These are phyloP conservation scores for Drosophila percnosoma DNA, from an alignment of 2,888 invertebrate genomes.

Conservation along the genomic window DNA sequence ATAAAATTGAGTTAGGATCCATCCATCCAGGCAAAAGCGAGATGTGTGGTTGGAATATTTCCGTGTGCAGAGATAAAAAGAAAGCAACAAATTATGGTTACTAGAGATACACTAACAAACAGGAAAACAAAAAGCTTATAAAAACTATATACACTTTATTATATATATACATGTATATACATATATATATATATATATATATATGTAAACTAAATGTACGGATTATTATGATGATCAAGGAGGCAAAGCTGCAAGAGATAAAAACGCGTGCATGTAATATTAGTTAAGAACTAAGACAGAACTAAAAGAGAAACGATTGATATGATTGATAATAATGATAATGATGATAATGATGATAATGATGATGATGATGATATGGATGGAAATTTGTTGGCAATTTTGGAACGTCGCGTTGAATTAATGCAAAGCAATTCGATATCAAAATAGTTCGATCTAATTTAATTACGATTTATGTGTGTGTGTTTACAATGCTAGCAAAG, in stretches of 20 bases:
- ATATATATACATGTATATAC: slow-evolving; percentile 53
- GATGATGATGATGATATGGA: slow-evolving; percentile 7
- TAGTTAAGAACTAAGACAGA: slow-evolving; percentile 80
- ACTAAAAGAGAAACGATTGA: slow-evolving; percentile 34
- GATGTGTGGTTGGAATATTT: slow-evolving; percentile 19
- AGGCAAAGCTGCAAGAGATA: slow-evolving; percentile 37
- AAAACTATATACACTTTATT: slow-evolving; percentile 67
- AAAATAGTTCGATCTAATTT: slow-evolving; percentile 60
- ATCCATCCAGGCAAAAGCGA: slow-evolving; percentile 26
- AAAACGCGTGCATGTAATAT: slow-evolving; percentile 62
- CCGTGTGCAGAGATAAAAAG: slow-evolving; percentile 31
- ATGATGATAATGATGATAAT: slow-evolving; percentile 21
- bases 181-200: slow-evolving; percentile 47
- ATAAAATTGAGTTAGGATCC: slow-evolving; percentile 62
- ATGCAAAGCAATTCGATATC: slow-evolving; percentile 68
- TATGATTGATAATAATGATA: slow-evolving; percentile 23
- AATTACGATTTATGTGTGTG: slow-evolving; percentile 37
- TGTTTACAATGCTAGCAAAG: slow-evolving; percentile 34
- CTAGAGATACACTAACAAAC: slow-evolving; percentile 74
- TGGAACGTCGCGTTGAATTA: slow-evolving; percentile 26
- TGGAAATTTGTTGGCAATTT: slow-evolving; percentile 10
- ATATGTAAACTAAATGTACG: slow-evolving; percentile 48
- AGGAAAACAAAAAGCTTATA: slow-evolving; percentile 76
- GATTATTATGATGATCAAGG: slow-evolving; percentile 28
- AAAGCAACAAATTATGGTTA: slow-evolving; percentile 80